These are phyloP conservation scores for Paramormyrops kingsleyae DNA, from an alignment of 2,113 vertebrate species.

Conservation along the genomic window DNA sequence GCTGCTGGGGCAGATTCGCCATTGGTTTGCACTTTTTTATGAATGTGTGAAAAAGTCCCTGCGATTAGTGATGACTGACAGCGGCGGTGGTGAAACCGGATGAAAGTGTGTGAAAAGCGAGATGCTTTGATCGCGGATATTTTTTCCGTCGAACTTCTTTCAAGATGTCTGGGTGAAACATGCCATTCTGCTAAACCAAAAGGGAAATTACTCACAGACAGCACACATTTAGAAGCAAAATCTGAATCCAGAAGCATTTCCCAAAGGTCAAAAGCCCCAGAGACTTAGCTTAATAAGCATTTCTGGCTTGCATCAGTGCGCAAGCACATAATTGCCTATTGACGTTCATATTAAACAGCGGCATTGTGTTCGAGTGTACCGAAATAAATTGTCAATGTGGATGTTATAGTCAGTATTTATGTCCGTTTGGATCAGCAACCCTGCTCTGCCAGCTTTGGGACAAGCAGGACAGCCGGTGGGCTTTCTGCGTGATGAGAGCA, in stretches of 20 bases:
- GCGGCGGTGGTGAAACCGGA: neutral
- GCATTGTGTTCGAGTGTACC: neutral
- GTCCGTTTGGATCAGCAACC: neutral
- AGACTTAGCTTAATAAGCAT: neutral
- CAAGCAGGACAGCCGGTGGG: neutral
- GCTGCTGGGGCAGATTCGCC: neutral
- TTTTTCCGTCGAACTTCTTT: neutral
- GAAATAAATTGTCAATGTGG: neutral
- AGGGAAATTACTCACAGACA: neutral
- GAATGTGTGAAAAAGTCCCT: neutral
- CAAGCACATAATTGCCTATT: neutral
- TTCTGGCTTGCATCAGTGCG: neutral
- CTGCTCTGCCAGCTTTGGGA: neutral
- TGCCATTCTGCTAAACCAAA: neutral
- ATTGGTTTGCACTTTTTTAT: neutral
- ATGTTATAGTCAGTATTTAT: neutral
- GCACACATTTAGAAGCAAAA: neutral
- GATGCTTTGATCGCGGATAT: neutral
- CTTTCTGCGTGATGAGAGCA: neutral
- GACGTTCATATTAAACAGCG: neutral
- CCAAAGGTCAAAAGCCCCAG: neutral
- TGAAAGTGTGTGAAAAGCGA: neutral
- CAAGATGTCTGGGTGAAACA: neutral
- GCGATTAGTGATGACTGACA: neutral
- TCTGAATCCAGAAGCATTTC: neutral